Base-by-base conservation (phyloP, 2,888 invertebrate species). In the Mactromeris polynyma region DNA sequence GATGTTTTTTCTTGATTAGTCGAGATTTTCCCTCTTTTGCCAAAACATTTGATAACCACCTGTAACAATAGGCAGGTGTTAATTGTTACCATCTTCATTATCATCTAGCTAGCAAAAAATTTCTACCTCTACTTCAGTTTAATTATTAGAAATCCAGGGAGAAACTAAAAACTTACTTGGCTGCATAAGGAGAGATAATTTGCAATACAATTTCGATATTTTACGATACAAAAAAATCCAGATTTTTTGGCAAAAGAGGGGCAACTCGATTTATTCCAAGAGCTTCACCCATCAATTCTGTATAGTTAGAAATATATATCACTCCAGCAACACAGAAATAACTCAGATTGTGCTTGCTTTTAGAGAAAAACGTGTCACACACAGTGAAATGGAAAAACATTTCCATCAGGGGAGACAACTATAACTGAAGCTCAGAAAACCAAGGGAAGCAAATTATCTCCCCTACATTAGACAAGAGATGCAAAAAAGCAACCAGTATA, bases 1-100 rank as follows among this genome's bases (percentile, higher is more conserved):
- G 90, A 79, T 88, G 89, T 83, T 94, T 93, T 91, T 94, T 94
- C 89, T 94, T 93, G 92, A 93, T 92, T 86, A 93, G 83, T 89
- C 94, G 94, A 81, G 92, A 93, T 93, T 95, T 95, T 81, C 90
- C 92, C 89, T 95, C 94, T 86, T 94, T 93, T 86, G 93, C 94
- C 93, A 93, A 87, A 81, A 93, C 87, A 87, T 90, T 93, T 86
- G 95, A 90, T 92, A 95, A 93, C 95, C 95, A 95, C 95, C 95
- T 96, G 95, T 90, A 95, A 95, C 79, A 87, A 79, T 79, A 79
- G 79, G 46, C 42, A 40, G 79, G 79, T 42, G 42, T 36, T 17
- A 73, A 26, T 58, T 58, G 19, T 81, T 83, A 81, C 81, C 85
- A 77, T 31, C 38, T 80, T 33, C 17, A 26, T 26, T n/a, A 73